phyloP scores from a whole-genome alignment of 1,140 invertebrate species.

The Dendrolimus kikuchii region DNA sequence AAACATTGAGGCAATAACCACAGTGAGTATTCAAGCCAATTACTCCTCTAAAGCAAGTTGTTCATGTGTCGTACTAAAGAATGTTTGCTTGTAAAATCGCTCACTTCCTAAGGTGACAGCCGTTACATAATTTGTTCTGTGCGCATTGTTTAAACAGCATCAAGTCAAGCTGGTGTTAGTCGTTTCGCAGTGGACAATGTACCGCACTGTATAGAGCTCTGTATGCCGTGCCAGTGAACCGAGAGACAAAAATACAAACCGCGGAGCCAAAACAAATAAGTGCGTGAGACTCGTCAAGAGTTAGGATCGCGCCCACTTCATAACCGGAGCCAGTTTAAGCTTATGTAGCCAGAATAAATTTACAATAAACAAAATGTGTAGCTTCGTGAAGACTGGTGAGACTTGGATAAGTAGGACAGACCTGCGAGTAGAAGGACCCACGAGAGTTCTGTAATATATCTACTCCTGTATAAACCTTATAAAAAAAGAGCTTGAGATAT shows the following conservation, averaged over 20 bases:
- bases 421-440: no score
- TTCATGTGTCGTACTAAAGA: conserved; percentile 21
- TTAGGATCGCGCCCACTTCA: conserved; percentile 26
- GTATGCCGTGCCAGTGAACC: conserved; percentile 30
- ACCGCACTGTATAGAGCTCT: conserved; percentile 35
- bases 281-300: conserved; percentile 35
- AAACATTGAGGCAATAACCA: not conserved
- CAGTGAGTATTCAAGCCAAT: not conserved
- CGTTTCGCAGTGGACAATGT: conserved; percentile 40
- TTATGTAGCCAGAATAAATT: no score
- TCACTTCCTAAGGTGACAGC: conserved; percentile 28
- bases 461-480: no score
- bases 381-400: no score
- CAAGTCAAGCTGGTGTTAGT: conserved; percentile 13
- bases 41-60: conserved; percentile 5
- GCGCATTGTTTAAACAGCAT: conserved; percentile 16
- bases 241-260: conserved; percentile 11
- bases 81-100: conserved; percentile 29
- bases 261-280: conserved; percentile 38
- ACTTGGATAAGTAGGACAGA: no score
- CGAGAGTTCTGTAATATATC: no score
- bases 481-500: no score
- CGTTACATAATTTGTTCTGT: conserved; percentile 13
- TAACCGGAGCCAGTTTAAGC: no score
- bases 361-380: no score